These are phyloP conservation scores for Chrysocyon brachyurus DNA, from an alignment of 2,797 vertebrate species.

Conservation along the genomic window DNA sequence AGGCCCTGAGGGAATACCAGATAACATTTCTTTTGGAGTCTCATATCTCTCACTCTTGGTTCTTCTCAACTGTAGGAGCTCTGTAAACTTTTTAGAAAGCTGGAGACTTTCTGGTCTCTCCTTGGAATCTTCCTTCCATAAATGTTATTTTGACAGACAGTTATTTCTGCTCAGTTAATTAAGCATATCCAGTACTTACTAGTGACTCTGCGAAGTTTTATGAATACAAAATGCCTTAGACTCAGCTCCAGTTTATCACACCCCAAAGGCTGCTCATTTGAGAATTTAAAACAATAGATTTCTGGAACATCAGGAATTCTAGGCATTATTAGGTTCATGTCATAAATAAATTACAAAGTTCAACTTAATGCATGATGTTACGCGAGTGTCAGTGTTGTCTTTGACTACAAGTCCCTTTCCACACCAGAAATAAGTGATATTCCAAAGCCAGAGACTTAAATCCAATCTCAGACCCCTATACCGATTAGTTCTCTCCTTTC, in stretches of 20 bases:
- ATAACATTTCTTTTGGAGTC: not conserved
- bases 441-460: not conserved
- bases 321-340: not conserved
- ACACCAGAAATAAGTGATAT: not conserved
- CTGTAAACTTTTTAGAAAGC: not conserved
- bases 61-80: not conserved
- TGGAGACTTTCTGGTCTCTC: not conserved
- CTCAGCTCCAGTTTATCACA: not conserved
- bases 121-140: not conserved
- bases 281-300: conserved; percentile 40
- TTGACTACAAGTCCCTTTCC: not conserved
- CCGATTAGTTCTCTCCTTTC: not conserved
- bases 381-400: not conserved
- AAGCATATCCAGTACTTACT: not conserved
- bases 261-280: not conserved
- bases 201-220: not conserved
- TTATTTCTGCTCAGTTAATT: conserved; percentile 15
- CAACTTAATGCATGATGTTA: not conserved
- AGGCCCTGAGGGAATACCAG: not conserved
- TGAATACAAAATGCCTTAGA: not conserved
- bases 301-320: not conserved
- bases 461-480: not conserved
- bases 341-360: conserved; percentile 33
- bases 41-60: not conserved
- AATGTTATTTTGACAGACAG: not conserved